These are phyloP conservation scores for Aphodius granarius DNA, from an alignment of 2,888 invertebrate species.

Conservation along the genomic window DNA sequence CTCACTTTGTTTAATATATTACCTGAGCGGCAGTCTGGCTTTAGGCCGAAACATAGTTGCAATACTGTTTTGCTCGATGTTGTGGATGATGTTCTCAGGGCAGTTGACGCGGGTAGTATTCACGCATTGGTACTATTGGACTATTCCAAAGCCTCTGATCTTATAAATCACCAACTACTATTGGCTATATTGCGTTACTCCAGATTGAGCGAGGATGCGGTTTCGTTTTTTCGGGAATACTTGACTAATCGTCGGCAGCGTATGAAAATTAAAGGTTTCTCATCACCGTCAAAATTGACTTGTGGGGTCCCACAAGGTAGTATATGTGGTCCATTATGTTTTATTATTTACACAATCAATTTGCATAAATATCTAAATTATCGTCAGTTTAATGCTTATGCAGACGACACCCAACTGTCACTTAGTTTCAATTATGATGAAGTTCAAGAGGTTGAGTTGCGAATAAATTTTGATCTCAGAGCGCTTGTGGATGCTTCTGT, in stretches of 20 bases:
- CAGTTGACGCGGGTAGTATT: background rate
- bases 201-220: background rate
- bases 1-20: slow-evolving; percentile 3
- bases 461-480: background rate
- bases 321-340: too few species aligned
- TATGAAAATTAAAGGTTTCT: background rate
- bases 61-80: background rate
- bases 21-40: slow-evolving; percentile 20
- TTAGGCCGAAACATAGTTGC: slow-evolving; percentile 19
- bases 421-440: background rate
- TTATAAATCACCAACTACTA: background rate
- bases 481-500: background rate
- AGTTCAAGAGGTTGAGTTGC: background rate
- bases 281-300: background rate
- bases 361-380: background rate
- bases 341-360: background rate
- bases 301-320: background rate
- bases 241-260: background rate
- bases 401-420: background rate
- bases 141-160: background rate
- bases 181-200: background rate
- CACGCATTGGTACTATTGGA: background rate
- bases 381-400: background rate
- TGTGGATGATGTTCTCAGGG: background rate
- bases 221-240: background rate